Base-by-base conservation (phyloP, 2,113 vertebrate genomes). In the Noctilio leporinus region DNA sequence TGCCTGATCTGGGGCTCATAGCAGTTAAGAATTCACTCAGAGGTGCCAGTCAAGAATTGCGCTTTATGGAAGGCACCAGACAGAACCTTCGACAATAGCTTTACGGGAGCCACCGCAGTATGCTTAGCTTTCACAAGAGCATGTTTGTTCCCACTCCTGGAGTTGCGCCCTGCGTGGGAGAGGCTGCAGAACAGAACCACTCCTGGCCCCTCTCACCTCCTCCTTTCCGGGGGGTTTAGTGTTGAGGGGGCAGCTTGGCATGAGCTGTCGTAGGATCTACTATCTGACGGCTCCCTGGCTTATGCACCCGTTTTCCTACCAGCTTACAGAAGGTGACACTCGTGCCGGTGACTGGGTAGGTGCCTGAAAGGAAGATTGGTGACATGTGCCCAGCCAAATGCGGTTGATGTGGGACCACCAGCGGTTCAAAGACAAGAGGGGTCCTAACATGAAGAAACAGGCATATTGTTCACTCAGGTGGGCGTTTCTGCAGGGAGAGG, bases 391-490 rank as follows among this genome's bases (percentile, higher is more conserved):
- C 92, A 51, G 72, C 51, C 84, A 85, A 73, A 51, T 24, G 10
- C 67, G 59, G 28, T 81, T 91, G 86, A 91, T 35, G 3, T 1
- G 83, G 59, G 64, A 33, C 62, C 38, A 5, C 35, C 12, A 28
- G 75, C 9, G 17, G 19, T 33, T 59, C 9, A 6, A 51, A n/a
- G 76, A 72, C 0, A n/a, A 65, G 53, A 55, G 40, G 47, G 43
- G 33, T 11, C 86, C 69, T 86, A 33, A 67, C 35, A 17, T 2
- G 26, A 38, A 84, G 88, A 8, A 47, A 3, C 5, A 15, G 35
- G 0, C 15, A n/a, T 5, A 0, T 1, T n/a, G 26, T 47, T 76
- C n/a, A n/a, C 26, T 26, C 14, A 19, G 7, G 45, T 12, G 1
- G 0, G 22, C 10, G 4, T 47, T 64, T 93, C 49, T 43, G 7